These are phyloP conservation scores for Lepus timidus DNA, from an alignment of 2,113 vertebrate genomes.

Conservation along the genomic window DNA sequence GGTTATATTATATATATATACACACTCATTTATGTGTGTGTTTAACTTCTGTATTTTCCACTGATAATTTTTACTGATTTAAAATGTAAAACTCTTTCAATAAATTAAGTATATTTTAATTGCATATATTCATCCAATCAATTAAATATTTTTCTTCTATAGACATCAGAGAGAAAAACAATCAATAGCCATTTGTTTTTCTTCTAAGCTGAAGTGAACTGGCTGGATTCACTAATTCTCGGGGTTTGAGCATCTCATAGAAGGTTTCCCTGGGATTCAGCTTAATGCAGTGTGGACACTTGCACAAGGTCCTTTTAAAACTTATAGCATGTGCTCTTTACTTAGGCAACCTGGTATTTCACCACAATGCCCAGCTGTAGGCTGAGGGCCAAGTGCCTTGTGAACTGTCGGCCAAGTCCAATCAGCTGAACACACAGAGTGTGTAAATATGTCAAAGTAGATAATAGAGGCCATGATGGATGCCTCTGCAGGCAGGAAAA, in stretches of 20 bases:
- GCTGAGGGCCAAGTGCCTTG: neutral
- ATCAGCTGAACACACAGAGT: neutral
- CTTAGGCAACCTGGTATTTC: conserved; percentile 1
- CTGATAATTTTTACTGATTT: conserved; percentile 32
- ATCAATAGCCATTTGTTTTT: neutral
- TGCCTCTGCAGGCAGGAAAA: neutral
- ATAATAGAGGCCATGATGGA: neutral
- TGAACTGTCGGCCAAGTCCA: neutral
- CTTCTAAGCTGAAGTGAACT: neutral
- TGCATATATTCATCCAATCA: neutral
- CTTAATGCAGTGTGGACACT: neutral
- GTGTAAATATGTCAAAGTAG: neutral
- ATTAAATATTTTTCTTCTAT: neutral
- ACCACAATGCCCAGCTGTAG: neutral
- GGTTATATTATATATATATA: neutral
- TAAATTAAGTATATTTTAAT: conserved; percentile 9
- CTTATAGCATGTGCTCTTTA: neutral
- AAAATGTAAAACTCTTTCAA: neutral
- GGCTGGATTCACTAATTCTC: neutral
- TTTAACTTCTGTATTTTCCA: neutral
- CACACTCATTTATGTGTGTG: neutral
- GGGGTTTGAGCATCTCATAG: neutral
- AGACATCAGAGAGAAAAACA: neutral
- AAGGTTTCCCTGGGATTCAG: neutral
- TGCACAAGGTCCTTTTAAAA: neutral